Percentiles rank a stretch among this genome's conserved stretches.
These are phyloP conservation scores for Eristalinus aeneus DNA, from an alignment of 2,888 invertebrate species.

Conservation along the genomic window DNA sequence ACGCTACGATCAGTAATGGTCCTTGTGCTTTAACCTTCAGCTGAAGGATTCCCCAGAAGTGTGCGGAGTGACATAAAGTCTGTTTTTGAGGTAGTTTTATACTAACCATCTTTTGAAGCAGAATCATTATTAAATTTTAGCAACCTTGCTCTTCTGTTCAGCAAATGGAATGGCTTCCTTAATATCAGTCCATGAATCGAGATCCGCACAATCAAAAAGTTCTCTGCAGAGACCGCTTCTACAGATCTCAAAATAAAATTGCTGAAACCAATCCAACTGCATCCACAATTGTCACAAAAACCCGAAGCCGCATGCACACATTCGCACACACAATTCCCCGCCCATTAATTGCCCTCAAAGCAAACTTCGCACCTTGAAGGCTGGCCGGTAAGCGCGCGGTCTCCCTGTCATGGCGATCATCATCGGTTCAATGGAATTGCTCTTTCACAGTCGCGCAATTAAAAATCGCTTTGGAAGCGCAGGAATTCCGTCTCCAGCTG, in stretches of 20 bases:
- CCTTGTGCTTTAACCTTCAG: too few relatives aligned
- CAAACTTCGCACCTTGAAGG: slow-evolving; percentile 21
- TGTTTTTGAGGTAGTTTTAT: too few relatives aligned
- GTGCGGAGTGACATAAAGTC: too few relatives aligned
- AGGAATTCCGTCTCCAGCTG: slow-evolving; percentile 25
- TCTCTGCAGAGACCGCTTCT: too few relatives aligned
- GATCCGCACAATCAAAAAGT: too few relatives aligned
- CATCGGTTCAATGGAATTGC: slow-evolving; percentile 26
- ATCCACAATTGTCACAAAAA: not conserved
- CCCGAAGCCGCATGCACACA: not conserved
- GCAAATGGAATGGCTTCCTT: too few relatives aligned
- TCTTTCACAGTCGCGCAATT: slow-evolving; percentile 30
- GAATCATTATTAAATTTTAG: too few relatives aligned
- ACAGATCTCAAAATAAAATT: not conserved
- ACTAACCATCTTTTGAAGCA: too few relatives aligned
- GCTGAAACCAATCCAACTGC: not conserved
- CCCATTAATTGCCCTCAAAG: slow-evolving; percentile 6
- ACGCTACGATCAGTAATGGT: too few relatives aligned
- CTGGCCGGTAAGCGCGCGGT: not conserved
- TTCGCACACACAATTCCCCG: not conserved
- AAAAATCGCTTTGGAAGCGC: slow-evolving; percentile 45
- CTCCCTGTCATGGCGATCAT: not conserved
- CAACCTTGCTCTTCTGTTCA: too few relatives aligned
- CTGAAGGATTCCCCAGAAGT: too few relatives aligned
- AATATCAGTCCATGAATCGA: too few relatives aligned